phyloP scores from a whole-genome alignment of 2,113 vertebrate genomes.

The Entomyzon cyanotis region DNA sequence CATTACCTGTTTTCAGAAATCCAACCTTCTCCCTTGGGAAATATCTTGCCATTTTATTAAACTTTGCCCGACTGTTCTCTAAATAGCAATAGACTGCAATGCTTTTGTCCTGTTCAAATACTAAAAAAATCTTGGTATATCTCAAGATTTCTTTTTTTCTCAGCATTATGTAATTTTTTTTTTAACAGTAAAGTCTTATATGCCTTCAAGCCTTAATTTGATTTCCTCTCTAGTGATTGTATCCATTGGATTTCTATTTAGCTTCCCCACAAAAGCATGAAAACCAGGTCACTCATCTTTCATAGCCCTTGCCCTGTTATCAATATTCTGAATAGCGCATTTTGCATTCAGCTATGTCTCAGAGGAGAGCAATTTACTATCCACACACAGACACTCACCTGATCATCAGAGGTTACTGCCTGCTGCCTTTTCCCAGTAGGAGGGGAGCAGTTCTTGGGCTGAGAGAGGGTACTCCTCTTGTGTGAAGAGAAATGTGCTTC shows the following conservation, averaged over 20 bases:
- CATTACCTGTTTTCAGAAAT: background rate
- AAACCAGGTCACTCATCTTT: background rate
- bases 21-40: background rate
- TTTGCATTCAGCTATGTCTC: background rate
- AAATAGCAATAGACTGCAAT: background rate
- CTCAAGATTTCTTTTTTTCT: background rate
- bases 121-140: background rate
- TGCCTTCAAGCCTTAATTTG: background rate
- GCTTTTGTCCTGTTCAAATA: background rate
- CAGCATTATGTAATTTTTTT: background rate
- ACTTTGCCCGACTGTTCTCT: background rate
- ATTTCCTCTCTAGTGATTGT: background rate
- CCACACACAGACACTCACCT: background rate
- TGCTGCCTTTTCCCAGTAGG: background rate
- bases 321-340: background rate
- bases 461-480: background rate
- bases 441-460: background rate
- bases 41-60: background rate
- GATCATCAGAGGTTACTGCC: background rate
- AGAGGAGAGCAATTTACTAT: background rate
- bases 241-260: background rate
- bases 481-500: background rate
- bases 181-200: background rate
- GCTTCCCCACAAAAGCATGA: background rate
- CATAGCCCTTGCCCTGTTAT: background rate